phyloP scores from a whole-genome alignment of 2,888 invertebrate species.

The Pseudococcus viburni region DNA sequence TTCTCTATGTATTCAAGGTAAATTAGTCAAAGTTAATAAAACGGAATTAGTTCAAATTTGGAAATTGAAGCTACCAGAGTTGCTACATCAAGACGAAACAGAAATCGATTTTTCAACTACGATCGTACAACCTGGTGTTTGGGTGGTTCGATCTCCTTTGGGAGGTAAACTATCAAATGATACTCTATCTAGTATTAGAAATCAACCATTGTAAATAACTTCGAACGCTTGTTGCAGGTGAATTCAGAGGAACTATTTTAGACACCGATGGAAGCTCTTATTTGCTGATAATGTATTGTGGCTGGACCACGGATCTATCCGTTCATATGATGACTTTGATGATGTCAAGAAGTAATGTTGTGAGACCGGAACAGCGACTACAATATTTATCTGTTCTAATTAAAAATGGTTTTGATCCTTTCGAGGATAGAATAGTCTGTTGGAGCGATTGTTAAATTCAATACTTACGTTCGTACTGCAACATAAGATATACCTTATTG shows the following conservation, averaged over 20 bases:
- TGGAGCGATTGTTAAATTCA: constrained; percentile 68
- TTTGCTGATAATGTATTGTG: constrained; percentile 69
- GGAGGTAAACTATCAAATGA: constrained; percentile 68
- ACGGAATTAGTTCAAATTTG: constrained; percentile 68
- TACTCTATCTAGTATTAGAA: too few species aligned
- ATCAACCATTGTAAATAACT: too few species aligned
- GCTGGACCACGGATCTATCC: constrained; percentile 68
- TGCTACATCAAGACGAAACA: constrained; percentile 68
- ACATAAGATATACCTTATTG: background rate
- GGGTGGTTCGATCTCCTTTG: constrained; percentile 69
- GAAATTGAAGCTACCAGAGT: constrained; percentile 68
- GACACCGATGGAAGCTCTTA: constrained; percentile 68
- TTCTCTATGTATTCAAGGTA: constrained; percentile 69
- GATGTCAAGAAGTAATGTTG: constrained; percentile 68
- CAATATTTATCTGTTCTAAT: constrained; percentile 68
- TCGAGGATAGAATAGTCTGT: constrained; percentile 69
- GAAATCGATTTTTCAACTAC: constrained; percentile 68
- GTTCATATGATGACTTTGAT: constrained; percentile 69
- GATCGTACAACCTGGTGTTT: constrained; percentile 68
- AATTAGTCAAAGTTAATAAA: constrained; percentile 68
- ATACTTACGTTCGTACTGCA: background rate
- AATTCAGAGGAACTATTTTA: constrained; percentile 68
- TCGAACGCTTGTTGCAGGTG: constrained; percentile 60
- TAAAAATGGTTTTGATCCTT: constrained; percentile 69
- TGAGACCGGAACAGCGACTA: constrained; percentile 68